phyloP scores from a whole-genome alignment of 2,113 vertebrate species.

The Silurus meridionalis region DNA sequence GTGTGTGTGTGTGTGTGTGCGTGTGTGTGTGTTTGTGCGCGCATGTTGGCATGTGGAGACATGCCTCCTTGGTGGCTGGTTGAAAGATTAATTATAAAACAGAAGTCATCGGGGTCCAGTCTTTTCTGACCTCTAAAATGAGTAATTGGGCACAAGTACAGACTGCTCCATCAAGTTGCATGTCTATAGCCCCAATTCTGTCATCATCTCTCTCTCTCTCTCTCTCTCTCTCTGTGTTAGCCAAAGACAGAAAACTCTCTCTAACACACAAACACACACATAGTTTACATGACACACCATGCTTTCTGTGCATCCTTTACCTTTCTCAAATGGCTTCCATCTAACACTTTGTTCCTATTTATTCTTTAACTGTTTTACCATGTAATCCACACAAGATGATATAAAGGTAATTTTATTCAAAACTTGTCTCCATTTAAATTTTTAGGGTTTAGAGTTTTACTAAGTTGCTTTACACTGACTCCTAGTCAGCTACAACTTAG shows the following conservation, averaged over 20 bases:
- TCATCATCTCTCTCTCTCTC: conserved; percentile 41
- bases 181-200: conserved; percentile 56
- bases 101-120: conserved; percentile 47
- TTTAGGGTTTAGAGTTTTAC: neutral
- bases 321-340: conserved; percentile 20
- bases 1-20: neutral
- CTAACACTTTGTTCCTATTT: neutral
- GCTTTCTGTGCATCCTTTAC: conserved; percentile 35
- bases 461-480: neutral
- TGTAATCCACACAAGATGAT: too few relatives aligned
- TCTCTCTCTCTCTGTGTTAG: conserved; percentile 6
- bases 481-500: neutral
- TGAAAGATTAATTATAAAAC: conserved; percentile 59
- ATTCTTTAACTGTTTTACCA: neutral
- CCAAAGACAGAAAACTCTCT: neutral
- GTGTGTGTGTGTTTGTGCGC: conserved; percentile 18
- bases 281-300: conserved; percentile 42
- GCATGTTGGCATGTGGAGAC: conserved; percentile 12
- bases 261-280: conserved; percentile 38
- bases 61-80: conserved; percentile 37
- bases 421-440: neutral
- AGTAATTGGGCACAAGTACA: conserved; percentile 55
- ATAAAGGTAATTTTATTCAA: too few relatives aligned
- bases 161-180: conserved; percentile 48
- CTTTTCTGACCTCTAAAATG: conserved; percentile 60